Evolutionary conservation across 2,113 vertebrate species (phyloP).

Genomic region (Atherinomorus stipes): DNA sequence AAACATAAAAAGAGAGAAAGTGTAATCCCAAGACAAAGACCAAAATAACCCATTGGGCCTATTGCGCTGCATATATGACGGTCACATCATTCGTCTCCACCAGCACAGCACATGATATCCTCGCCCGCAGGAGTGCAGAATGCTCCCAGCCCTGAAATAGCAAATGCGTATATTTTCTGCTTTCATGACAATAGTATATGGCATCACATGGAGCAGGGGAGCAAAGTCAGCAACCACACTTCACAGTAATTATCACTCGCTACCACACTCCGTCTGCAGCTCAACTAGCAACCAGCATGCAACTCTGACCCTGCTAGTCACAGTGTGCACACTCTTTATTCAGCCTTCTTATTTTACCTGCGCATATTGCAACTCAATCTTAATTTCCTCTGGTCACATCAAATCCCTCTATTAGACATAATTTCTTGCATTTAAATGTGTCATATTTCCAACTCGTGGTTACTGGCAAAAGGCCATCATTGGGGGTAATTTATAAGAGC

Average conservation of each 20-base stretch:
- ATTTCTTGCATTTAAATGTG: slow-evolving; percentile 36
- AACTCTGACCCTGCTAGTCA: slow-evolving; percentile 57
- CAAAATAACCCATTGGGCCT: background rate
- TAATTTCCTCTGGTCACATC: slow-evolving; percentile 52
- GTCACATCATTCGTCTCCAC: slow-evolving; percentile 24
- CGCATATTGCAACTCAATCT: slow-evolving; percentile 29
- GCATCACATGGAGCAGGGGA: slow-evolving; percentile 72
- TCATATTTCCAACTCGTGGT: slow-evolving; percentile 33
- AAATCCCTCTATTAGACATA: slow-evolving; percentile 44
- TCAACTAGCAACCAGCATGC: slow-evolving; percentile 54
- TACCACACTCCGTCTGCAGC: slow-evolving; percentile 54
- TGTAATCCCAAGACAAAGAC: background rate
- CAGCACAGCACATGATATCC: slow-evolving; percentile 48
- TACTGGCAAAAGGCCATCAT: slow-evolving; percentile 49
- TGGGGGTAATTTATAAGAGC: slow-evolving; percentile 53
- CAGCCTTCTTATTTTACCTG: slow-evolving; percentile 59
- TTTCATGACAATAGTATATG: slow-evolving; percentile 59
- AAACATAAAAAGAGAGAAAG: background rate
- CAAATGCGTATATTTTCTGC: slow-evolving; percentile 43
- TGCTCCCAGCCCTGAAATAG: slow-evolving; percentile 56
- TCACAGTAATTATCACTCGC: slow-evolving; percentile 82
- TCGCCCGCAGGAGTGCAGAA: slow-evolving; percentile 23
- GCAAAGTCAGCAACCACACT: slow-evolving; percentile 78
- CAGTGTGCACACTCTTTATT: slow-evolving; percentile 52
- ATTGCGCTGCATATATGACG: slow-evolving; percentile 1